Percentiles rank a stretch among this genome's conserved stretches.
Evolutionary conservation across 1,140 invertebrate species (phyloP).

Genomic region (Cherax quadricarinatus): DNA sequence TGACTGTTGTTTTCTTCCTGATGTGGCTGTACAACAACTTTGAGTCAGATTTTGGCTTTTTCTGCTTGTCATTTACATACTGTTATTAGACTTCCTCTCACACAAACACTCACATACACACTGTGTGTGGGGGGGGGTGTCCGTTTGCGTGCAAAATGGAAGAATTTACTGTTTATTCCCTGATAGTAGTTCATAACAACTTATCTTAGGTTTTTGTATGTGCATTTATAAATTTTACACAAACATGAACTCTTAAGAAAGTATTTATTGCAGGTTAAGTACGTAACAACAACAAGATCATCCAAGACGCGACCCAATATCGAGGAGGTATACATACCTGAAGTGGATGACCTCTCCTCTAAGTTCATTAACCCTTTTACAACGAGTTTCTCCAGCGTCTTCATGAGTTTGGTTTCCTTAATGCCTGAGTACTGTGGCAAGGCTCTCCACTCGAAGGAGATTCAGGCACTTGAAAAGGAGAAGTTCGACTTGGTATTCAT

Average conservation of each 20-base stretch:
- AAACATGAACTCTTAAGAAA: not conserved
- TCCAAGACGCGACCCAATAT: not conserved
- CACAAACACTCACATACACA: too few relatives aligned
- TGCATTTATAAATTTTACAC: not conserved
- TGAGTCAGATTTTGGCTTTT: too few relatives aligned
- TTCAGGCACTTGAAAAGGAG: not conserved
- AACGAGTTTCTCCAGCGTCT: not conserved
- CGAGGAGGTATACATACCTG: not conserved
- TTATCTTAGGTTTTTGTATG: too few relatives aligned
- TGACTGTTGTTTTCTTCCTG: too few relatives aligned
- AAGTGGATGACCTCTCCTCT: not conserved
- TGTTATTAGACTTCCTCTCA: too few relatives aligned
- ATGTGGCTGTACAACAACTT: too few relatives aligned
- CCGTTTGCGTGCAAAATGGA: too few relatives aligned
- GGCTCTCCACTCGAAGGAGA: not conserved
- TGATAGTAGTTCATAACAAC: too few relatives aligned
- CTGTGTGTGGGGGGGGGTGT: too few relatives aligned
- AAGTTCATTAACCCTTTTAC: not conserved
- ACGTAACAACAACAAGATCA: not conserved
- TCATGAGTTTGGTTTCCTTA: not conserved
- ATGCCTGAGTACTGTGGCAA: not conserved
- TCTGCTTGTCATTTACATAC: too few relatives aligned
- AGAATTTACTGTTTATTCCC: too few relatives aligned
- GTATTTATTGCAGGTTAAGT: not conserved
- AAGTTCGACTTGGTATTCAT: not conserved